Percentiles rank a stretch among this genome's conserved stretches.
phyloP scores from a whole-genome alignment of 2,797 vertebrate species.

The Acrossocheilus fasciatus region DNA sequence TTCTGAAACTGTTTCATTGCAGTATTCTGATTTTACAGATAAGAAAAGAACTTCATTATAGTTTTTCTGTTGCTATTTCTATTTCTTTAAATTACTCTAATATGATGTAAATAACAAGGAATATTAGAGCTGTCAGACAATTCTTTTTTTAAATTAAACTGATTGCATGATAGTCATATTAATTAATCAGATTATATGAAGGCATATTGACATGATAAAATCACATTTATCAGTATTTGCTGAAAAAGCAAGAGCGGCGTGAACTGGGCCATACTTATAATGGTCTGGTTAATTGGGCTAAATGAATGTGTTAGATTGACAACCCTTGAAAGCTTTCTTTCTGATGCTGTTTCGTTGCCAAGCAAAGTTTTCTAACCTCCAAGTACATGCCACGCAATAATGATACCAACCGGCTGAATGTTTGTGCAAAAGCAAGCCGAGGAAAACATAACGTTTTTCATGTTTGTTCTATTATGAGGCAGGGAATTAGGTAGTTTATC shows the following conservation, averaged over 20 bases:
- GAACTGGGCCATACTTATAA: not conserved
- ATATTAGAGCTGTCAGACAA: not conserved
- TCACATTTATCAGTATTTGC: not conserved
- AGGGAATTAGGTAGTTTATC: conserved; percentile 46
- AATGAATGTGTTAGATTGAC: not conserved
- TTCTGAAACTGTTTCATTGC: not conserved
- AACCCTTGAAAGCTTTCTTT: not conserved
- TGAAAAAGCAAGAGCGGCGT: not conserved
- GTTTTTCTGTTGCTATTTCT: not conserved
- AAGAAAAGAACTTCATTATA: not conserved
- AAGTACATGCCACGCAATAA: conserved; percentile 44
- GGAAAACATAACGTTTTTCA: conserved; percentile 44
- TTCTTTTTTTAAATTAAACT: not conserved
- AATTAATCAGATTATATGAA: conserved; percentile 8
- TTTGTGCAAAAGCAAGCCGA: conserved; percentile 23
- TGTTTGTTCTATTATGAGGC: conserved; percentile 44
- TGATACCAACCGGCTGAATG: not conserved
- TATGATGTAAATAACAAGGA: not conserved
- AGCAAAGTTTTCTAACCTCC: conserved; percentile 10
- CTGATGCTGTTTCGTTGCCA: not conserved
- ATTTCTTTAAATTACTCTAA: not conserved
- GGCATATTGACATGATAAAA: not conserved
- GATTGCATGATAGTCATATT: not conserved
- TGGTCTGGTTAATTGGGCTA: not conserved
- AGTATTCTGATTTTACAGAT: not conserved